Percentiles rank a stretch among this genome's conserved stretches.
Conservation (phyloP, 2,113 vertebrate genomes). For the Ciconia stormi region DNA sequence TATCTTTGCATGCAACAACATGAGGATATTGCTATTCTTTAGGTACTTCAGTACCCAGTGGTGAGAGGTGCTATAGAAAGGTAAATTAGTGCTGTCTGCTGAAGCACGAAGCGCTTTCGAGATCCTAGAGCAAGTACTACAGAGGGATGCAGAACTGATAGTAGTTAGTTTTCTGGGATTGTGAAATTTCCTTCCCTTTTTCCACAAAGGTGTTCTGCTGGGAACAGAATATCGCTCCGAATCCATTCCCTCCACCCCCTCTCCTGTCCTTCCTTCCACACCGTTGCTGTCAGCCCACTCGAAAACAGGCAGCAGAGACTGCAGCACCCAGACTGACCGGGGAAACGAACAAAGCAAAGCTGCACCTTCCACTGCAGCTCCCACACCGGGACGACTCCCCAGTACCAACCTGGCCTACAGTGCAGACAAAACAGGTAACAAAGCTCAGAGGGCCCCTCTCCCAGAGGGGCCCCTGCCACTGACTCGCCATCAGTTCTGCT, state of each 20-base stretch:
- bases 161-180: background rate
- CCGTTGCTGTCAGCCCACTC: conserved; percentile 87
- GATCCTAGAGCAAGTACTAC: background rate
- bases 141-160: background rate
- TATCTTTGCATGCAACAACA: background rate
- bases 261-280: conserved; percentile 89
- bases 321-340: conserved; percentile 93
- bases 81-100: background rate
- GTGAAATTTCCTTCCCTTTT: background rate
- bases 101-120: background rate
- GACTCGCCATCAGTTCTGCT: background rate
- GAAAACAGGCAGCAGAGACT: conserved; percentile 94
- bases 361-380: conserved; percentile 55
- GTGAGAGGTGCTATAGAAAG: background rate
- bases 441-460: background rate
- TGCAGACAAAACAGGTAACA: conserved; percentile 76
- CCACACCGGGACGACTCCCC: conserved; percentile 61
- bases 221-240: conserved; percentile 90
- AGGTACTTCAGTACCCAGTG: background rate
- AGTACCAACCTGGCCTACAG: conserved; percentile 64
- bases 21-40: background rate
- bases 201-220: conserved; percentile 85
- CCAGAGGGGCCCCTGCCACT: background rate
- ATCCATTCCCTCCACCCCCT: conserved; percentile 91
- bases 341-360: conserved; percentile 81